Conservation (phyloP, 64 coral and sea anemone genomes). For the Montipora foliosa region DNA sequence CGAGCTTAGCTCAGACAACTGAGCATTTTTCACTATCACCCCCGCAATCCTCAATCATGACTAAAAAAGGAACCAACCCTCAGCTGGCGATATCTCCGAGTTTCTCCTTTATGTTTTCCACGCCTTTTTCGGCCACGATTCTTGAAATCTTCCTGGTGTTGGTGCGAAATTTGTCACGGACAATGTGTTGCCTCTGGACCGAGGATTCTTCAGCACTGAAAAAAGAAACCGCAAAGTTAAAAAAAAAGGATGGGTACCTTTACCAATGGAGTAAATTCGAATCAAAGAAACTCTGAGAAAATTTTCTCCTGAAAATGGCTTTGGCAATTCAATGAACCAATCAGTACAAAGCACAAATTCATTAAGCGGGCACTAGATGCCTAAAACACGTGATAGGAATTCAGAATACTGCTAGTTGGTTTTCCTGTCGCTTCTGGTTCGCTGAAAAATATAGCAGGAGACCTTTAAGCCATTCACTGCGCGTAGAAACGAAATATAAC, state of each 20-base stretch:
- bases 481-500: too few species aligned
- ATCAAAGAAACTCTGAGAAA: too few species aligned
- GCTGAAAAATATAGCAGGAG: too few species aligned
- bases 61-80: not conserved
- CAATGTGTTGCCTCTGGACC: slow-evolving; percentile 58
- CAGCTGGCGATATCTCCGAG: not conserved
- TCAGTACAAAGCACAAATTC: too few species aligned
- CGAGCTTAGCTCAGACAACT: not conserved
- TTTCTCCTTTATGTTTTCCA: slow-evolving; percentile 14
- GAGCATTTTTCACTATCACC: not conserved
- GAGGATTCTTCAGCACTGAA: slow-evolving; percentile 79
- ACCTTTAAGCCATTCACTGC: too few species aligned
- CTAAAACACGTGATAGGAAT: too few species aligned
- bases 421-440: too few species aligned
- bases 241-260: not conserved
- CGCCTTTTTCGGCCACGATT: slow-evolving; percentile 58
- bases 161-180: slow-evolving; percentile 77
- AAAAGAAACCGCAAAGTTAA: not conserved
- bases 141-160: slow-evolving; percentile 64
- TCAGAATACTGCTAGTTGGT: too few species aligned
- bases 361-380: too few species aligned
- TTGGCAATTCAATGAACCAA: too few species aligned
- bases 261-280: too few species aligned
- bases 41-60: not conserved
- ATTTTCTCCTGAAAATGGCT: too few species aligned